These are phyloP conservation scores for Chloropsis hardwickii DNA, from an alignment of 2,113 vertebrate genomes.

Conservation along the genomic window DNA sequence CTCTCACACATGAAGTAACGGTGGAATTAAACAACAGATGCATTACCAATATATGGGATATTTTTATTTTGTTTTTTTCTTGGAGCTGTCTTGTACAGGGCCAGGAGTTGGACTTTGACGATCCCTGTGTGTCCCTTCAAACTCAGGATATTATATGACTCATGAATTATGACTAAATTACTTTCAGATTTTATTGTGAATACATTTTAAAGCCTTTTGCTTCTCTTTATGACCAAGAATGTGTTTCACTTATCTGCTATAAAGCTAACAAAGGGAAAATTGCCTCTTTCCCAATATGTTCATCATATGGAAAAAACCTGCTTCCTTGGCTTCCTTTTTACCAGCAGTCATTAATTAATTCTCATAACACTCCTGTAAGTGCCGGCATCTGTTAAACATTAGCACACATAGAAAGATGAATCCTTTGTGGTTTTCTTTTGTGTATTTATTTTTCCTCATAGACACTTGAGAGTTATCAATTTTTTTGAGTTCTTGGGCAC, in stretches of 20 bases:
- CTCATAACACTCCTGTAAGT: conserved; percentile 8
- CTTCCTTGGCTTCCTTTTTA: neutral
- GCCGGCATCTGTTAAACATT: conserved; percentile 35
- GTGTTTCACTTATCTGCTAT: neutral
- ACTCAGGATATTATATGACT: neutral
- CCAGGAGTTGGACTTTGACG: neutral
- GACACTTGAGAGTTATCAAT: neutral
- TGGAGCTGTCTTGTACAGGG: neutral
- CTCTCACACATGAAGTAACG: neutral
- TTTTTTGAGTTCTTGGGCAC: neutral
- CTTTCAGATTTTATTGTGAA: neutral
- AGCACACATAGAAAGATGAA: neutral
- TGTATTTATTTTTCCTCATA: neutral
- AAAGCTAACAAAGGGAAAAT: neutral
- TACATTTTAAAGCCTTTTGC: neutral
- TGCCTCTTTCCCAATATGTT: neutral
- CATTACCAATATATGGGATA: neutral
- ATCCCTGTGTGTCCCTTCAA: neutral
- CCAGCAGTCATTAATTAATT: conserved; percentile 20
- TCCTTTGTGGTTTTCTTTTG: conserved; percentile 2
- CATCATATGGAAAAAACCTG: neutral
- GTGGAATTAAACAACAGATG: neutral
- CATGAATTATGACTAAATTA: neutral
- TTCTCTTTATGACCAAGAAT: neutral
- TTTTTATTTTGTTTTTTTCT: neutral